Evolutionary conservation across 2,113 vertebrate genomes (phyloP), one percentile per base, ranked within the genome.

Genomic region (Ahaetulla prasina): DNA sequence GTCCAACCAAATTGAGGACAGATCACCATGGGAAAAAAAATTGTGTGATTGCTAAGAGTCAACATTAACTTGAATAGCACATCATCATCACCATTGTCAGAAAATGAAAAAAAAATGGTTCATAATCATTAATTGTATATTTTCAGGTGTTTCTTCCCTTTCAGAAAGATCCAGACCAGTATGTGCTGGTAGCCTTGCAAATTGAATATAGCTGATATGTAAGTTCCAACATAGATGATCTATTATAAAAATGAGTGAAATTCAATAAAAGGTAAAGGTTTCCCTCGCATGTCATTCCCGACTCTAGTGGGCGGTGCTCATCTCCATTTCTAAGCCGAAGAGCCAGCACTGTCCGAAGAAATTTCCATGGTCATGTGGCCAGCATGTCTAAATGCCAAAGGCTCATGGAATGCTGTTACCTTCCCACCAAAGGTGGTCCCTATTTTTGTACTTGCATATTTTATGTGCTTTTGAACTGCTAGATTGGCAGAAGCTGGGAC

Each of bases 101-200:
- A 39, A 80, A 80, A 7, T 43, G 16, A 43, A 22, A 57, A 43
- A 22, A 57, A 43, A 39, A 39, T 22, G 7, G 1, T 85, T 92
- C 53, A 50, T 89, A 57, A 89, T 92, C 68, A 89, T 85, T 74
- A 57, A 60, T 92, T 30, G 11, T 45, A 57, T 9, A 49, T 60
- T 89, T 85, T 53, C 91, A 60, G 88, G 52, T 92, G 22, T 85
- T 92, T 85, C 43, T 92, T 89, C 49, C 20, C 68, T 52, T 55
- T 55, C 49, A 54, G 27, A 89, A 9, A 92, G 50, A 85, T 89
- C 53, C 54, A 45, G 30, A 39, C 23, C 14, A 89, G 7, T 47
- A 53, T 50, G 2, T 60, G 18, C 60, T 22, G 63, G 30, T 50
- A 52, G 23, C 25, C 49, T 54, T 92, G 53, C 22, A 92, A 92